Percentiles rank a stretch among this genome's conserved stretches.
Conservation (phyloP, 2,113 vertebrate genomes). For the Ammodytes marinus region DNA sequence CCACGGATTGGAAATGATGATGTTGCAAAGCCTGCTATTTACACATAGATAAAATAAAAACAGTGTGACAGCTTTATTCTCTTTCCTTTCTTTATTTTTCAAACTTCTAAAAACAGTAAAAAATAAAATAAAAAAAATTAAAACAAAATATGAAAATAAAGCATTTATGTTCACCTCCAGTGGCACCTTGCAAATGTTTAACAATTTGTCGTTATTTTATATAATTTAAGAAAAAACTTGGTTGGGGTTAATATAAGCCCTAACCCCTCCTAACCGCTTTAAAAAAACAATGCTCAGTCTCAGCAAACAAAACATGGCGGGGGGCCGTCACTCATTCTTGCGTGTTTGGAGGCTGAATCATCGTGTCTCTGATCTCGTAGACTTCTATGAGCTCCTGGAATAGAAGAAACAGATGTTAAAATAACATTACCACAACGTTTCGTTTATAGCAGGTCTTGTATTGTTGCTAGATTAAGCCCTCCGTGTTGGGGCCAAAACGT, state of each 20-base stretch:
- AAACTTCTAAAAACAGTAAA: constrained; percentile 46
- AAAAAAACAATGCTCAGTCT: constrained; percentile 8
- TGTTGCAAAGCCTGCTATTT: too few species aligned
- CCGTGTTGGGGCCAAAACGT: neutral
- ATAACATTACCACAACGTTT: neutral
- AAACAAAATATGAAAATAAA: constrained; percentile 9
- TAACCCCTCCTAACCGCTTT: too few species aligned
- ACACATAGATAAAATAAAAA: constrained; percentile 1
- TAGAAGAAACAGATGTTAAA: neutral
- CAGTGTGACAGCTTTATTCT: neutral
- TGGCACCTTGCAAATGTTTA: neutral
- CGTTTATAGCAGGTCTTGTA: neutral
- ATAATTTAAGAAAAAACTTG: neutral
- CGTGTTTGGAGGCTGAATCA: constrained; percentile 70
- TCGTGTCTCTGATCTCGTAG: constrained; percentile 77
- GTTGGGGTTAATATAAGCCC: too few species aligned
- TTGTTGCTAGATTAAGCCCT: neutral
- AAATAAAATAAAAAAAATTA: constrained; percentile 30
- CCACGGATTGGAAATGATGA: too few species aligned
- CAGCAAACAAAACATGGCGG: neutral
- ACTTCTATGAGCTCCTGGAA: constrained; percentile 79
- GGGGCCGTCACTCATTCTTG: constrained; percentile 52
- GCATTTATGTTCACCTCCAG: neutral
- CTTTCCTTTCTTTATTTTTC: constrained; percentile 32
- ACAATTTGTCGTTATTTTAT: neutral